Evolutionary conservation across 2,888 invertebrate genomes (phyloP).

Genomic region (Therioaphis trifolii): DNA sequence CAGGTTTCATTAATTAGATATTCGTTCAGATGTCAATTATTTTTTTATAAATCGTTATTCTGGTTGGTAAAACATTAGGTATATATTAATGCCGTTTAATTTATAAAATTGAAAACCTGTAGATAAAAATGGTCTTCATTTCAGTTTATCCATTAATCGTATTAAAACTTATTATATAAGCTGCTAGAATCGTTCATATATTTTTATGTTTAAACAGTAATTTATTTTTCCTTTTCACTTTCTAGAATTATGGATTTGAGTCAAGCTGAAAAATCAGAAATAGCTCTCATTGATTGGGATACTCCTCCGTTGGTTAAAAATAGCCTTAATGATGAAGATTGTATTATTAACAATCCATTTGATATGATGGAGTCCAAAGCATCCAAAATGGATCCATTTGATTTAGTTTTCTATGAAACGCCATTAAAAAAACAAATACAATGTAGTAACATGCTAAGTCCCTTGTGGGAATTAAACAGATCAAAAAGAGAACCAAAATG

Average conservation of each 20-base stretch:
- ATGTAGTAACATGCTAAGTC: conserved; percentile 31
- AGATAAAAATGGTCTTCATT: no score
- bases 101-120: no score
- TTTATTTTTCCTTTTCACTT: no score
- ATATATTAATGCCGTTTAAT: no score
- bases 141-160: no score
- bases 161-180: no score
- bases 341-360: conserved; percentile 48
- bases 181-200: no score
- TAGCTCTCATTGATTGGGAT: conserved; percentile 43
- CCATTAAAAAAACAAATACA: background rate
- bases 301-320: conserved; percentile 6
- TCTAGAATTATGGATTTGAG: conserved; percentile 31
- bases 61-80: no score
- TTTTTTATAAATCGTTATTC: no score
- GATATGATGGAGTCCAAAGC: conserved; percentile 44
- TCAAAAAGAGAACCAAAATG: background rate
- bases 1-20: no score
- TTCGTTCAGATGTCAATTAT: no score
- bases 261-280: background rate
- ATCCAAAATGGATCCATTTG: conserved; percentile 45
- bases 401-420: conserved; percentile 23
- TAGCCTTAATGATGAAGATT: background rate
- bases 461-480: background rate
- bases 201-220: no score